Evolutionary conservation across 2,797 vertebrate genomes (phyloP).

Genomic region (Leontocebus nigricollis): DNA sequence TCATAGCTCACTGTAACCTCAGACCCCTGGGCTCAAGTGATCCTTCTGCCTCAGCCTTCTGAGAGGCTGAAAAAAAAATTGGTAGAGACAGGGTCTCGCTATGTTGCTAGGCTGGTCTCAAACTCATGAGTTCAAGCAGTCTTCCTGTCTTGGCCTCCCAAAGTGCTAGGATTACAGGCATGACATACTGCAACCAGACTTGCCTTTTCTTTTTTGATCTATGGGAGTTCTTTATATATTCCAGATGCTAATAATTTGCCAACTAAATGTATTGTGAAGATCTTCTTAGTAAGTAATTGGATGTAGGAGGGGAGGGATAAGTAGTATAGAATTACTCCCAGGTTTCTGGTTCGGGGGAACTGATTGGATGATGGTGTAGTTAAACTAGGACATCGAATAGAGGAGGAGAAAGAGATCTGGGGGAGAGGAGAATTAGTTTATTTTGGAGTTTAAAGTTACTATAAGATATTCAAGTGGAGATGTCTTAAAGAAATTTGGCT

Average conservation of each 20-base stretch:
- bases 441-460: constrained; percentile 22
- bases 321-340: not conserved
- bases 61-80: not conserved
- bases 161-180: not conserved
- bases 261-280: not conserved
- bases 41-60: not conserved
- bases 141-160: not conserved
- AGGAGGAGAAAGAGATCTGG: not conserved
- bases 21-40: not conserved
- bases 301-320: not conserved
- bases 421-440: not conserved
- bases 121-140: not conserved
- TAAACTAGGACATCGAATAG: not conserved
- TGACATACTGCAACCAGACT: not conserved
- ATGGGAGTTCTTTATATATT: not conserved
- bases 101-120: not conserved
- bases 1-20: not conserved
- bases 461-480: not conserved
- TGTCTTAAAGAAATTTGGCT: not conserved
- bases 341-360: not conserved
- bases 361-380: not conserved
- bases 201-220: not conserved
- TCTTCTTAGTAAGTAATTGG: not conserved
- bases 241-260: not conserved
- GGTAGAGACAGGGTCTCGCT: not conserved